phyloP scores from a whole-genome alignment of 2,113 vertebrate genomes.

The Ascaphus truei region DNA sequence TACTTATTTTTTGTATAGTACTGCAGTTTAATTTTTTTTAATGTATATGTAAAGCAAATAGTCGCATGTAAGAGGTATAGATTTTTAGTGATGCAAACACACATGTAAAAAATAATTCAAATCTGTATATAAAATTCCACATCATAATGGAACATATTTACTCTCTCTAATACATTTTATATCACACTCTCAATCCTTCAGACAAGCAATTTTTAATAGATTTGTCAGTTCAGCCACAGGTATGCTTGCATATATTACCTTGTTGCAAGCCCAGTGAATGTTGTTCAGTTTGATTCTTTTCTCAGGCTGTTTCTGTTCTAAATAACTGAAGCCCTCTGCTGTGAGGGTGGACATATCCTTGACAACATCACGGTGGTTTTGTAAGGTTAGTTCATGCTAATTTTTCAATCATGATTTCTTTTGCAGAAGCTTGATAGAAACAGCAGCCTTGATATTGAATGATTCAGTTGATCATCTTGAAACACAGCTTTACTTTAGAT shows the following conservation, averaged over 20 bases:
- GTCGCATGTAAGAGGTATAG: too few species aligned
- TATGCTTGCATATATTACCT: constrained; percentile 14
- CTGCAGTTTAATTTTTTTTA: too few species aligned
- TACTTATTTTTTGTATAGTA: background rate
- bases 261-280: constrained; percentile 15
- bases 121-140: background rate
- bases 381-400: constrained; percentile 26
- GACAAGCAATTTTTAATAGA: constrained; percentile 17
- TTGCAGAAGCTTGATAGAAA: constrained; percentile 16
- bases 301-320: background rate
- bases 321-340: constrained; percentile 13
- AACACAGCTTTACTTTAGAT: constrained; percentile 10
- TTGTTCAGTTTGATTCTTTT: background rate
- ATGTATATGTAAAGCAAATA: too few species aligned
- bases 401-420: constrained; percentile 33
- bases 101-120: too few species aligned
- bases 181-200: constrained; percentile 6
- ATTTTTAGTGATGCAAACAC: too few species aligned
- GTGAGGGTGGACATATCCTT: constrained; percentile 6
- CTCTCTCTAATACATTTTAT: constrained; percentile 8
- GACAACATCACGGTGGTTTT: constrained; percentile 12
- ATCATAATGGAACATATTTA: constrained; percentile 14
- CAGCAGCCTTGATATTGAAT: constrained; percentile 14
- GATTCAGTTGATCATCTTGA: constrained; percentile 18
- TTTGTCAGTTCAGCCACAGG: constrained; percentile 15